Percentiles rank a stretch among this genome's conserved stretches.
These are phyloP conservation scores for Drosophila watanabei DNA, from an alignment of 1,140 invertebrate genomes.

Conservation along the genomic window DNA sequence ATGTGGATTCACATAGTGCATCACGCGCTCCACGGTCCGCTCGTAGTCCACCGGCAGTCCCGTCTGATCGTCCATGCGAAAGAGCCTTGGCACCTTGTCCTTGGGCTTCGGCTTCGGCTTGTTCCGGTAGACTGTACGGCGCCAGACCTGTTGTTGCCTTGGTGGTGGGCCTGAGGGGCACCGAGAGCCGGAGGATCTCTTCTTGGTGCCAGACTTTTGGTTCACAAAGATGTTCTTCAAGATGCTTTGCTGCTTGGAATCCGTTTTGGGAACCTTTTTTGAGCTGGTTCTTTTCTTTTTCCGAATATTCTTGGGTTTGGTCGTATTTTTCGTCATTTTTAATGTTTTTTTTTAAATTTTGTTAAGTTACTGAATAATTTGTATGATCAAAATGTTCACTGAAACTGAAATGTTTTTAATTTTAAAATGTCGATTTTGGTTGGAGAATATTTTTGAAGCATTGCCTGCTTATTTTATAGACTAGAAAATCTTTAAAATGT, in stretches of 20 bases:
- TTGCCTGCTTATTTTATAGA: background rate
- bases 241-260: conserved; percentile 20
- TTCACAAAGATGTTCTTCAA: background rate
- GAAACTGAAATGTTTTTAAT: background rate
- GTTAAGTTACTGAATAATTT: background rate
- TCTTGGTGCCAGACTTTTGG: background rate
- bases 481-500: too few relatives aligned
- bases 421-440: too few relatives aligned
- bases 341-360: background rate
- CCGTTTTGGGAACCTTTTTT: conserved; percentile 7
- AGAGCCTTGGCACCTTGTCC: conserved; percentile 34
- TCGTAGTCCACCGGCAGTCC: conserved; percentile 69
- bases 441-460: background rate
- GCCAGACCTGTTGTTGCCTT: conserved; percentile 35
- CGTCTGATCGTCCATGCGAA: conserved; percentile 50
- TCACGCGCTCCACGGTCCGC: conserved; percentile 53
- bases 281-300: background rate
- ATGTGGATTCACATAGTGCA: conserved; percentile 65
- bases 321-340: background rate
- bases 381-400: background rate
- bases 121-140: conserved; percentile 25
- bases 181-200: background rate
- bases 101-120: conserved; percentile 47
- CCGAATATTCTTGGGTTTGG: background rate
- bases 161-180: background rate